Conservation (phyloP, 1,140 invertebrate genomes). For the Choristoneura fumiferana region DNA sequence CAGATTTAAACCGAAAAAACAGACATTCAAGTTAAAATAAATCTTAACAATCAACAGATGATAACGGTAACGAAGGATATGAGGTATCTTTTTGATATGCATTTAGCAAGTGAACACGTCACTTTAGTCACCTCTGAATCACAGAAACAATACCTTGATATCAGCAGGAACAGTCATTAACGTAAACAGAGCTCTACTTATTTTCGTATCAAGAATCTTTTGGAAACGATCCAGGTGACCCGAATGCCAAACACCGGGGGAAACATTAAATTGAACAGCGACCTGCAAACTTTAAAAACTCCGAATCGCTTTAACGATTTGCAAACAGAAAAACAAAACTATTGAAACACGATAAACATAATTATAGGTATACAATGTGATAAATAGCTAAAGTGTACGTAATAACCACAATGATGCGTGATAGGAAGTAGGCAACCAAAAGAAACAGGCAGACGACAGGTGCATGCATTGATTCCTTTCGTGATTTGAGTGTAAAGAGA, state of each 20-base stretch:
- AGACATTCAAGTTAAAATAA: no score
- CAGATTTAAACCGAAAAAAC: no score
- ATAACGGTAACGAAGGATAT: no score
- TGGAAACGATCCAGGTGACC: slow-evolving; percentile 69
- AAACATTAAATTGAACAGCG: slow-evolving; percentile 45
- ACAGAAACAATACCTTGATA: slow-evolving; percentile 4
- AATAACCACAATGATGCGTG: not conserved
- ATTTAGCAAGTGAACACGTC: no score
- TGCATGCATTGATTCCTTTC: slow-evolving; percentile 54
- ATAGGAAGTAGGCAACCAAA: not conserved
- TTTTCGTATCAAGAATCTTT: slow-evolving; percentile 51
- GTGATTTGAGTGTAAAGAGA: slow-evolving; percentile 46
- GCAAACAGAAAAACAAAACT: no score
- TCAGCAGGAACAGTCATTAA: not conserved
- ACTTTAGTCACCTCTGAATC: not conserved
- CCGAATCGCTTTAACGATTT: no score
- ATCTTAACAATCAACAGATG: no score
- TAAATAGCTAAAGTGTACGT: no score
- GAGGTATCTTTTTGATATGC: no score
- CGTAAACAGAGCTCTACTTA: slow-evolving; percentile 49
- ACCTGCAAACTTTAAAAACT: slow-evolving; percentile 11
- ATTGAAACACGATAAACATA: no score
- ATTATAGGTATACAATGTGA: no score
- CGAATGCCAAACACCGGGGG: slow-evolving; percentile 47
- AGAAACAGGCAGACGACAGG: slow-evolving; percentile 38